Conservation (phyloP, 1,140 invertebrate genomes). For the Mercenaria mercenaria region DNA sequence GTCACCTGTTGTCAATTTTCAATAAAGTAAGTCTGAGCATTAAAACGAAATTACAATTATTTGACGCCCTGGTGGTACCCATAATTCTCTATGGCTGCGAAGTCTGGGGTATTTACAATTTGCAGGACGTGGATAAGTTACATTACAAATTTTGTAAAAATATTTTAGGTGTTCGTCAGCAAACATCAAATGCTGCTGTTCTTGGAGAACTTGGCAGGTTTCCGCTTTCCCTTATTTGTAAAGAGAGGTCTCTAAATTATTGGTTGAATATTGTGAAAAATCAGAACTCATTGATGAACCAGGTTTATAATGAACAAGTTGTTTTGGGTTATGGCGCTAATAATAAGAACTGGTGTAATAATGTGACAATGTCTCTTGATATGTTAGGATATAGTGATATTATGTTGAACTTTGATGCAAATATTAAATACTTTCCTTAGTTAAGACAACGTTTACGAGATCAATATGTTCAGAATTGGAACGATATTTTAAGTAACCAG, state of each 20-base stretch:
- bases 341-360: too few relatives aligned
- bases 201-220: constrained; percentile 7
- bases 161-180: constrained; percentile 2
- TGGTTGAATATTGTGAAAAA: not conserved
- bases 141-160: constrained; percentile 1
- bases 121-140: not conserved
- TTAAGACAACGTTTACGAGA: too few relatives aligned
- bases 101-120: constrained; percentile 37
- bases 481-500: too few relatives aligned
- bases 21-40: not conserved
- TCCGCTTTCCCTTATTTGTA: constrained; percentile 1
- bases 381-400: too few relatives aligned
- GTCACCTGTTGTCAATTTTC: not conserved
- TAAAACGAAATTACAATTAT: constrained; percentile 1
- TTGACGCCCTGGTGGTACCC: not conserved
- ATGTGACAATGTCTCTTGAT: too few relatives aligned
- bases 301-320: not conserved
- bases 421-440: too few relatives aligned
- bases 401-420: too few relatives aligned
- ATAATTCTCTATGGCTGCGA: constrained; percentile 44
- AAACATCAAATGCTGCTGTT: constrained; percentile 4
- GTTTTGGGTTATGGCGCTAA: too few relatives aligned
- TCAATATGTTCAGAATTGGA: too few relatives aligned
- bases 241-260: not conserved
- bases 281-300: not conserved